A percentile compares a stretch with the other conserved stretches of the same genome.
Evolutionary conservation across 2,797 vertebrate species (phyloP).

Genomic region (Syndactyla subalaris): DNA sequence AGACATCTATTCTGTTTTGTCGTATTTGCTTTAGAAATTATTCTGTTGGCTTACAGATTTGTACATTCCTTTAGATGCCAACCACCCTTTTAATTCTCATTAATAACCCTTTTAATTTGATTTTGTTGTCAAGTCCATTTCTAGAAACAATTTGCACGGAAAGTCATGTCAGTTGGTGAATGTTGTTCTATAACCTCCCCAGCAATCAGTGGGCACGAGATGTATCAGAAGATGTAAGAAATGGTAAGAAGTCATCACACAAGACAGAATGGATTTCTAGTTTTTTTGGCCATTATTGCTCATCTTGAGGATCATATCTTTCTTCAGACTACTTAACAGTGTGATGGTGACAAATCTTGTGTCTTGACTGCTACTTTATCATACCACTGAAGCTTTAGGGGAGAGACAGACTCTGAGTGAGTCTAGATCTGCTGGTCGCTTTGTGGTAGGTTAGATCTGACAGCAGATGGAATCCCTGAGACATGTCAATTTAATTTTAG

Average conservation of each 20-base stretch:
- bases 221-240: neutral
- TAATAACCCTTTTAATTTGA: neutral
- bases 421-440: neutral
- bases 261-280: neutral
- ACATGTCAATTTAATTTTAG: constrained; percentile 40
- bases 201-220: neutral
- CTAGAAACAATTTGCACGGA: neutral
- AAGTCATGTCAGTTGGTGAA: neutral
- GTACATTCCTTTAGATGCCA: neutral
- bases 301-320: neutral
- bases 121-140: neutral
- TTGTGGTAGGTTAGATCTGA: constrained; percentile 25
- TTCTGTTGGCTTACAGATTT: neutral
- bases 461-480: constrained; percentile 30
- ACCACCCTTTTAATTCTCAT: neutral
- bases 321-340: neutral
- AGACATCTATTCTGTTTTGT: neutral
- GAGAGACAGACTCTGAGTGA: neutral
- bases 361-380: neutral
- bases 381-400: neutral
- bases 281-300: neutral
- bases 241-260: neutral
- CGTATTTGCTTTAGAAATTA: neutral
- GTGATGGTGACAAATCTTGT: neutral
- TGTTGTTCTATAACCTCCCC: neutral